Evolutionary conservation across 2,888 invertebrate genomes (phyloP), one percentile per base, ranked within the genome.

Genomic region (Phaedon cochleariae): DNA sequence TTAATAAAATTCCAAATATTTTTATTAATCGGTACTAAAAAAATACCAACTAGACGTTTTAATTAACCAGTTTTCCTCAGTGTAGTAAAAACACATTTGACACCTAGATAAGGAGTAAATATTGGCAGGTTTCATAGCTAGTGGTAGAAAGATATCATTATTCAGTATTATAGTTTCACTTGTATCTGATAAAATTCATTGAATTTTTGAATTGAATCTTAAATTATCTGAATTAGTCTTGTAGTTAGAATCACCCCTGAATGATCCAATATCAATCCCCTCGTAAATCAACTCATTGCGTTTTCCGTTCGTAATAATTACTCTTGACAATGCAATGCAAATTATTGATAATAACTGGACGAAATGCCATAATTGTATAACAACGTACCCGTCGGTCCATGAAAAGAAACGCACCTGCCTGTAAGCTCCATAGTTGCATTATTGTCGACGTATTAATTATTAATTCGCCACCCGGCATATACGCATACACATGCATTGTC

Each of bases 361-460:
- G 64, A 61, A 66, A 65, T 68, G 65, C 71, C 74, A 73, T 76
- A 41, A 41, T 41, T 41, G 41, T 73, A 75, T 74, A 76, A 76
- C 74, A 76, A 77, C 75, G 76, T 69, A 74, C 64, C 70, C 76
- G 76, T 67, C 76, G 65, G 76, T 67, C 74, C 73, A 74, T 76
- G 73, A 76, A 76, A 74, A 67, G 67, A 68, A 41, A 68, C 70
- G 69, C 78, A 78, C 78, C 78, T 78, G 78, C 75, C 70, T 62
- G 46, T 62, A 54, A 41, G 15, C 15, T 41, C 41, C 15, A 41
- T 41, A 41, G 15, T 9, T 15, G 41, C 41, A 15, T 41, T 41
- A 62, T 52, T 26, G 65, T 68, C 70, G 70, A 71, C 69, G 74
- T 73, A 72, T 75, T 75, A 78, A 78, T 77, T 78, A 76, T 72